Percentiles rank a stretch among this genome's conserved stretches.
These are phyloP conservation scores for Epirrhoe tristata DNA, from an alignment of 2,888 invertebrate genomes.

Conservation along the genomic window DNA sequence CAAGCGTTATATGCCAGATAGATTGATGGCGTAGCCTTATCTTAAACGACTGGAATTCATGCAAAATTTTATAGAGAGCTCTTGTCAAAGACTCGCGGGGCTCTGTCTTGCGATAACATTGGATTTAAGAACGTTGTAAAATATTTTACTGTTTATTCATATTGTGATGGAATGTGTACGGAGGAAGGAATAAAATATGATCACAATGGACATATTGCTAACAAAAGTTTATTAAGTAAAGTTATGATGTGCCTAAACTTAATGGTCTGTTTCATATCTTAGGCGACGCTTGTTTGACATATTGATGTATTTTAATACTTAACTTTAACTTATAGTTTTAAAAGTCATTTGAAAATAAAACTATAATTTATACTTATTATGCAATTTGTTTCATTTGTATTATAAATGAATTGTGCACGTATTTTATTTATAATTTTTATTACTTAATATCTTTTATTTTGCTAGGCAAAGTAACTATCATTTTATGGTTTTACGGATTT, in stretches of 20 bases:
- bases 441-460: no score
- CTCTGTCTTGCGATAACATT: slow-evolving; percentile 59
- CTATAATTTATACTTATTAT: no score
- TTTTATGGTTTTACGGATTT: no score
- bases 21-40: slow-evolving; percentile 45
- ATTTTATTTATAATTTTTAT: no score
- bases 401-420: no score
- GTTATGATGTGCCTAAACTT: background rate
- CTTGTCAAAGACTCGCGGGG: slow-evolving; percentile 50
- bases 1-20: slow-evolving; percentile 31
- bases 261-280: no score
- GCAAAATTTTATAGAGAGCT: slow-evolving; percentile 48
- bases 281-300: no score
- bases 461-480: no score
- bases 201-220: slow-evolving; percentile 10
- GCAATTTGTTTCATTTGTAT: no score
- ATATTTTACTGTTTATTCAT: slow-evolving; percentile 43
- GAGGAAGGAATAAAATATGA: slow-evolving; percentile 8
- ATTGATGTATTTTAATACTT: no score
- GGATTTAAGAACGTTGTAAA: slow-evolving; percentile 62
- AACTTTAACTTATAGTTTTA: no score
- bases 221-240: background rate
- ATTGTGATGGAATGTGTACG: slow-evolving; percentile 33
- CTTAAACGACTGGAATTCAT: slow-evolving; percentile 51
- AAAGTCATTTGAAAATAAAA: no score